Base-by-base conservation (phyloP, 2,888 invertebrate species). In the Trisateles emortualis region DNA sequence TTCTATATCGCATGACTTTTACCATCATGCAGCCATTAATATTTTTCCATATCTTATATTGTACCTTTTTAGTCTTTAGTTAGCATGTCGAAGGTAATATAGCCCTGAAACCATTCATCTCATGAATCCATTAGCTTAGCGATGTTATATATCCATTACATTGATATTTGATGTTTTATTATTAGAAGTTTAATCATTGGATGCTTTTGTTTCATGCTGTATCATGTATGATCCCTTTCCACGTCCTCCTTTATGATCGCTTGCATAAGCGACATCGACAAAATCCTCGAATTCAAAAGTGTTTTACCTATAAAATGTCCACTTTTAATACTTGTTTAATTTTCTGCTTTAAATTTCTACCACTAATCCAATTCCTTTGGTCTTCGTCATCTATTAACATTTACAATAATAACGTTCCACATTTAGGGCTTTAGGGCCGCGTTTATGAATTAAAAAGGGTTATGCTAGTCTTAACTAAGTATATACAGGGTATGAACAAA, bases 81-180 rank as follows among this genome's bases (percentile, higher is more conserved):
- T 72, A 77, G 86, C 85, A 86, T 86, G 84, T 68, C 64, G 57
- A 62, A 74, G 78, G 78, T 80, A 64, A 64, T 76, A 75, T 81
- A 79, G 76, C 75, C 76, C 74, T 79, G 64, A 57, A 53, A 52
- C 43, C 64, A 52, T 68, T 76, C 81, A 83, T 80, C 59, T 78
- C 83, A 80, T 81, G 53, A 64, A 63, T 53, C 59, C 79, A 79
- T 76, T 78, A 79, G 81, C 79, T 79, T 83, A 75, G 72, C 64
- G 30, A 54, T 68, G 63, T 65, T 74, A n/a, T n/a, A n/a, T n/a
- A 53, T 54, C 62, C 62, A 66, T 71, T 63, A 68, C 70, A 66
- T 72, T 71, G 66, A 68, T 74, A 58, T 64, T 76, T 71, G 67
- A 73, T 79, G 72, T 72, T 65, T 76, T 75, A 63, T 76, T 75